Evolutionary conservation across 2,113 vertebrate genomes (phyloP).

Genomic region (Peromyscus leucopus): DNA sequence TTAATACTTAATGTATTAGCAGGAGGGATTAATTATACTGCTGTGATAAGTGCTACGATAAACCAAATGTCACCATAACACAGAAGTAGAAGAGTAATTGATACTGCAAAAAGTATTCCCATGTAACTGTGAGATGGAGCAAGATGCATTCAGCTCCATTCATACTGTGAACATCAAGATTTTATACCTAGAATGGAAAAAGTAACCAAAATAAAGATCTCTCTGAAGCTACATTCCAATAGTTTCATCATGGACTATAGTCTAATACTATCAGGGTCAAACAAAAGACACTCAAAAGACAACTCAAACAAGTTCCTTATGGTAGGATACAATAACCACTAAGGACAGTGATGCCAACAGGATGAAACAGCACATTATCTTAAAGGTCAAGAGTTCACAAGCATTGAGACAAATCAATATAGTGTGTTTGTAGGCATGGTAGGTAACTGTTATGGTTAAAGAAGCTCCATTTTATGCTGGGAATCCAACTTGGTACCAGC

Average conservation of each 20-base stretch:
- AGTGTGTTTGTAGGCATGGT: not conserved
- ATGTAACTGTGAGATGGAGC: not conserved
- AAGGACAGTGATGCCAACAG: not conserved
- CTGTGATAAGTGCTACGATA: not conserved
- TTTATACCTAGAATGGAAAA: not conserved
- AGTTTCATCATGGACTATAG: not conserved
- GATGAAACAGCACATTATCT: not conserved
- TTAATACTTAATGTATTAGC: not conserved
- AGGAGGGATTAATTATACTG: not conserved
- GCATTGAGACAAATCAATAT: not conserved
- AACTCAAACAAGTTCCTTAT: conserved; percentile 16
- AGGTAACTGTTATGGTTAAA: not conserved
- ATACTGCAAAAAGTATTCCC: not conserved
- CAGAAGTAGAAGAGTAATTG: not conserved
- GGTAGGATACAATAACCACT: not conserved
- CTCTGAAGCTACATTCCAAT: not conserved
- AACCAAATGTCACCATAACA: conserved; percentile 34
- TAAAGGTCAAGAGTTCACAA: conserved; percentile 21
- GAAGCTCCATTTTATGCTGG: not conserved
- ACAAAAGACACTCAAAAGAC: not conserved
- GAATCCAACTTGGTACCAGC: not conserved
- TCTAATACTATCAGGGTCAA: not conserved
- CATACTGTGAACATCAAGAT: not conserved
- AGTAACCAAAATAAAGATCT: not conserved
- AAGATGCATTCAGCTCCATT: not conserved